Evolutionary conservation across 2,113 vertebrate species (phyloP).

Genomic region (Gasterosteus nipponicus): DNA sequence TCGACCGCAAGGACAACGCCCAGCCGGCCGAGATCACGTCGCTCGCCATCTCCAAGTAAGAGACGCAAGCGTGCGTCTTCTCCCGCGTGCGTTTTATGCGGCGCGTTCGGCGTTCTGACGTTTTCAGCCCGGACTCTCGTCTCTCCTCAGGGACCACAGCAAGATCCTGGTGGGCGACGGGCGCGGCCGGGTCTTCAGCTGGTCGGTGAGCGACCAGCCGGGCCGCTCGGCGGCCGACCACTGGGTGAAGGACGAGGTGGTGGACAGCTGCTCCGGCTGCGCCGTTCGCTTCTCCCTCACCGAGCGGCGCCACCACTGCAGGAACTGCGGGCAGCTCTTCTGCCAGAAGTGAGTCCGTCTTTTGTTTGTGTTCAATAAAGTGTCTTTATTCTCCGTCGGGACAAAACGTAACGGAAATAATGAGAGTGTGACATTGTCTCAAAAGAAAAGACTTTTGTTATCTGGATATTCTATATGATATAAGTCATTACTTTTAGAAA

Average conservation of each 20-base stretch:
- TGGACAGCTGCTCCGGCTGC: constrained; percentile 95
- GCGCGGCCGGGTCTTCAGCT: constrained; percentile 96
- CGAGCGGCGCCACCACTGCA: constrained; percentile 95
- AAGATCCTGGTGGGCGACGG: constrained; percentile 95
- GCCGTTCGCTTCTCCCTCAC: constrained; percentile 94
- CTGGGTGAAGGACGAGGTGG: constrained; percentile 98
- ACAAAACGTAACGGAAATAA: too few relatives aligned
- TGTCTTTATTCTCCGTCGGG: too few relatives aligned
- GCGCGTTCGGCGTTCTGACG: too few relatives aligned
- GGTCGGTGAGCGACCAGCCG: constrained; percentile 97
- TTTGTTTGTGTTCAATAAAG: too few relatives aligned
- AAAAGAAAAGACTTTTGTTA: too few relatives aligned
- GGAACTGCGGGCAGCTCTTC: constrained; percentile 99
- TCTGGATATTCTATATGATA: too few relatives aligned
- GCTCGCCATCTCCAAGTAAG: constrained; percentile 93
- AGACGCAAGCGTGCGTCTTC: not conserved
- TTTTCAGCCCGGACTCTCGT: too few relatives aligned
- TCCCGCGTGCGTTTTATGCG: not conserved
- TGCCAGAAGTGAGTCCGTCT: constrained; percentile 92
- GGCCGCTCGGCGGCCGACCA: constrained; percentile 95
- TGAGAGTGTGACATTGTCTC: too few relatives aligned
- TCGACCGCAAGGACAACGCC: constrained; percentile 97
- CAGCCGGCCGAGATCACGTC: constrained; percentile 96
- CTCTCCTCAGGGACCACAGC: constrained; percentile 92
- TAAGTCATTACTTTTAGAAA: too few relatives aligned